A percentile compares a stretch with the other conserved stretches of the same genome.
Conservation (phyloP, 2,797 vertebrate genomes). For the Squalus acanthias region DNA sequence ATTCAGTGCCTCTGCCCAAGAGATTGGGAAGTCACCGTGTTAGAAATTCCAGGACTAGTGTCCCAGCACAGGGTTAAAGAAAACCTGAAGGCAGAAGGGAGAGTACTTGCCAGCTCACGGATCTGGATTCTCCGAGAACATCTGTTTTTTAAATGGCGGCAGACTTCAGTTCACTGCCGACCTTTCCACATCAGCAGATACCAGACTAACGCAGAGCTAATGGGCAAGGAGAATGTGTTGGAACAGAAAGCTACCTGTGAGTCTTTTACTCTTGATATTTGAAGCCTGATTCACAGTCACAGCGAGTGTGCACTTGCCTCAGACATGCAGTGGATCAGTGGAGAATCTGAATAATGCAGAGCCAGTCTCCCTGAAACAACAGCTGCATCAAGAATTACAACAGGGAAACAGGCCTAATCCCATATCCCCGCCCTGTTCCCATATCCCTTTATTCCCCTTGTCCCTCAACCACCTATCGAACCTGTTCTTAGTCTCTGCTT, state of each 20-base stretch:
- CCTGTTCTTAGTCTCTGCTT: no score
- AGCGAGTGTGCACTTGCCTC: not conserved
- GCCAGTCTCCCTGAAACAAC: not conserved
- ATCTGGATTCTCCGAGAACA: not conserved
- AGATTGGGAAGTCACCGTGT: not conserved
- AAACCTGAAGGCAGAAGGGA: not conserved
- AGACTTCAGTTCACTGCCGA: not conserved
- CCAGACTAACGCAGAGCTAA: not conserved
- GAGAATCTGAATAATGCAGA: not conserved
- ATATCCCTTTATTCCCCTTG: not conserved
- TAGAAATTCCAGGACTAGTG: not conserved
- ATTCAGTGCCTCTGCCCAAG: not conserved
- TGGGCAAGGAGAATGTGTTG: not conserved
- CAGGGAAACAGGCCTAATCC: not conserved
- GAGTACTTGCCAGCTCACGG: not conserved
- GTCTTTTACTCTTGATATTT: not conserved
- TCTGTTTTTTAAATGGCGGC: not conserved
- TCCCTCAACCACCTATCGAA: not conserved
- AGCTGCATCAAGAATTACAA: not conserved
- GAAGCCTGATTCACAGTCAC: not conserved
- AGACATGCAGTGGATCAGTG: not conserved
- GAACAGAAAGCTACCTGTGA: not conserved
- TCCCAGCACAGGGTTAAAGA: not conserved
- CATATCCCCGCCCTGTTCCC: not conserved
- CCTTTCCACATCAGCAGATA: constrained; percentile 7